These are phyloP conservation scores for Ricordea florida DNA, from an alignment of 92 coral and sea anemone genomes.

Conservation along the genomic window DNA sequence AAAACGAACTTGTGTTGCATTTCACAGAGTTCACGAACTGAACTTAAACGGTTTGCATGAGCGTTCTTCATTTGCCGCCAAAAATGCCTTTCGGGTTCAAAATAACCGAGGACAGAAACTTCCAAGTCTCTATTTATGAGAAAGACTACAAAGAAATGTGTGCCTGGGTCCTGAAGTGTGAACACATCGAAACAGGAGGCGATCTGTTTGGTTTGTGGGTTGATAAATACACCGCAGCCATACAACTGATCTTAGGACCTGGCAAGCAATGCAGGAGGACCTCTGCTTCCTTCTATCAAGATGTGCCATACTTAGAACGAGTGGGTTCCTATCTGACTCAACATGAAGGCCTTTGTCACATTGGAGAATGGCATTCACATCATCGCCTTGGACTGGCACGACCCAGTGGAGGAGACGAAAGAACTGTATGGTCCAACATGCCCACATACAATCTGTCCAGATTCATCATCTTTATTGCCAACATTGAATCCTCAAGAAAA, in stretches of 20 bases:
- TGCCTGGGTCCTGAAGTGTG: constrained; percentile 45
- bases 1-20: no score
- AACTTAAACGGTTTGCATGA: no score
- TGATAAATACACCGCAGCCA: constrained; percentile 70
- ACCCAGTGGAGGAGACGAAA: constrained; percentile 87
- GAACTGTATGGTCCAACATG: constrained; percentile 91
- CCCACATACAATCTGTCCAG: constrained; percentile 59
- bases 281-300: constrained; percentile 74
- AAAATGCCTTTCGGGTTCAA: no score
- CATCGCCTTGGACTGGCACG: constrained; percentile 61
- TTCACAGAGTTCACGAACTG: no score
- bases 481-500: constrained; percentile 3
- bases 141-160: constrained; percentile 38
- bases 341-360: constrained; percentile 81
- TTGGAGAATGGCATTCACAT: constrained; percentile 98
- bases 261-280: constrained; percentile 68
- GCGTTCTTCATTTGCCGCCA: no score
- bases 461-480: constrained; percentile 79
- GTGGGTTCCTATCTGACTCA: constrained; percentile 68
- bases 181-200: constrained; percentile 85
- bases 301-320: constrained; percentile 62
- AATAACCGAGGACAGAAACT: background rate
- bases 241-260: constrained; percentile 86
- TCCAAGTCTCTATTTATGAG: constrained; percentile 20
- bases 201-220: constrained; percentile 92